Percentiles rank a stretch among this genome's conserved stretches.
Conservation (phyloP, 1,140 invertebrate genomes). For the Paraescarpia echinospica region DNA sequence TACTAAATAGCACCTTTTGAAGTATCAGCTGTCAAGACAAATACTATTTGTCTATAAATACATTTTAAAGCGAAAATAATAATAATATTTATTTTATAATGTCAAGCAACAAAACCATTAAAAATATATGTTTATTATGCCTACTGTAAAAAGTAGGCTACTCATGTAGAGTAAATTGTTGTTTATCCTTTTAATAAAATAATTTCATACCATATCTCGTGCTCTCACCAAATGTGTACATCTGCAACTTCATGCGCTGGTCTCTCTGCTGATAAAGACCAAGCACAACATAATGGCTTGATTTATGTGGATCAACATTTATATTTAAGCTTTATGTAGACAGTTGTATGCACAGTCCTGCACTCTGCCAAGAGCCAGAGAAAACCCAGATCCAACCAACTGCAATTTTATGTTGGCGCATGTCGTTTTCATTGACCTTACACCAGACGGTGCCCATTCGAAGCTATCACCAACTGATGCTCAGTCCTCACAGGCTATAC, state of each 20-base stretch:
- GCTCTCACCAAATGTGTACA: neutral
- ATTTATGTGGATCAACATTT: neutral
- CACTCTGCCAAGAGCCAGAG: neutral
- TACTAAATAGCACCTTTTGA: too few species aligned
- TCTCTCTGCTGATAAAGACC: neutral
- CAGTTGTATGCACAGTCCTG: neutral
- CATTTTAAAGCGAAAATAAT: too few species aligned
- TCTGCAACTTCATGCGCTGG: neutral
- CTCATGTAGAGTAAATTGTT: neutral
- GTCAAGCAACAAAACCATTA: too few species aligned
- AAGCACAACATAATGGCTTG: neutral
- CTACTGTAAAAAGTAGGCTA: too few species aligned
- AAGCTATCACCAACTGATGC: too few species aligned
- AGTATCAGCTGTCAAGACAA: too few species aligned
- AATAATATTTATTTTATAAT: too few species aligned
- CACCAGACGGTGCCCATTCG: too few species aligned
- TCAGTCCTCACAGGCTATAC: too few species aligned
- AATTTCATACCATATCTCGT: neutral
- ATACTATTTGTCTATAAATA: too few species aligned
- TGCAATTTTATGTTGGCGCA: neutral
- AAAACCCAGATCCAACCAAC: neutral
- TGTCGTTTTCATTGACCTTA: neutral
- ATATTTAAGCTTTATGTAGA: neutral
- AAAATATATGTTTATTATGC: too few species aligned
- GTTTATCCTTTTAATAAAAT: neutral